Base-by-base conservation (phyloP, 2,113 vertebrate genomes). In the Agapornis roseicollis region DNA sequence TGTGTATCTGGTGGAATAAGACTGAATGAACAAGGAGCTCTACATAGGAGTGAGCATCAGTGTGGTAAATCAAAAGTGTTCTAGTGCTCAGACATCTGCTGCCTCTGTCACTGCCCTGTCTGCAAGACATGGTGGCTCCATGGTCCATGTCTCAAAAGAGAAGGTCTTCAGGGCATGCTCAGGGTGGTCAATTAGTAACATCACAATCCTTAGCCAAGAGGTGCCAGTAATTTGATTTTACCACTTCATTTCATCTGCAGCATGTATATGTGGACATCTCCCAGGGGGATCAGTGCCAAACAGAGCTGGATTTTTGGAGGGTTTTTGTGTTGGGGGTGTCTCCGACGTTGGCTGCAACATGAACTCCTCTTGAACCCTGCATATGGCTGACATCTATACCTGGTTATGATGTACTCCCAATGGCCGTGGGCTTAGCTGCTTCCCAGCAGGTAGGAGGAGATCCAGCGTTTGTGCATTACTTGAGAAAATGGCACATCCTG, bases 11-110 rank as follows among this genome's bases (percentile, higher is more conserved):
- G 12, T 82, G 33, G 18, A 82, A 1, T 56, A 47, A 69, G 33
- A 31, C 0, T 33, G 31, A 10, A 3, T 52, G 52, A 64, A 27
- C 20, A 47, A 44, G 60, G 22, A 70, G 22, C n/a, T 73, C 33
- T 77, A 16, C 17, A 8, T 8, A 9, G 12, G 1, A 2, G 6
- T 58, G 20, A 13, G 17, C 2, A 1, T 44, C 52, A 46, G 37
- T 16, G 31, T 24, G 56, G 42, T 41, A 25, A 81, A 23, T 28
- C 0, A 0, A 31, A 78, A 58, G 6, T 44, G 37, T 28, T 87
- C 24, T 2, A 5, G 4, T n/a, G 66, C 22, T 44, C 25, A 55
- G 17, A 24, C 27, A 47, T 29, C 33, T 71, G 28, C 53, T 22
- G 0, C 35, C 23, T 80, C 47, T 87, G 56, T 55, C 42, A 44